Base-by-base conservation (phyloP, 53 echinoderm and acorn worm genomes). In the Pentamera pediparva region DNA sequence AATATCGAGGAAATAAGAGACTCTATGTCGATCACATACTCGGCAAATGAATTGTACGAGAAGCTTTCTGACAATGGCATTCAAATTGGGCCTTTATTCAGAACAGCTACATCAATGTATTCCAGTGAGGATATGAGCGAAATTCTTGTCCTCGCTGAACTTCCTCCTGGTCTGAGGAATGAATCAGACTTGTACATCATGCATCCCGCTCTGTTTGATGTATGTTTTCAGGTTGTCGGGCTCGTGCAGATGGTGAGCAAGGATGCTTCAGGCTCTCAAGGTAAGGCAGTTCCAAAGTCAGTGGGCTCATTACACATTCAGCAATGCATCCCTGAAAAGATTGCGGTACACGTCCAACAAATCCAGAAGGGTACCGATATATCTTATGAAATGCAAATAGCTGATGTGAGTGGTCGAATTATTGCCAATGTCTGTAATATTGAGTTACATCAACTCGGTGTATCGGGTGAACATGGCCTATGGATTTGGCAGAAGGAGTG, bases 151-250 rank as follows among this genome's bases (percentile, higher is more conserved):
- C 61, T 59, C 50, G 55, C 78, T 27, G 57, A 64, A 24, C 71
- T 80, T 22, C 84, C 89, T 45, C 18, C 28, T 22, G 69, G 60
- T 5, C 51, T 83, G 11, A 52, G 51, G n/a, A 78, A 78, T 20
- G 85, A 89, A 35, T 67, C 75, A 32, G 22, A 59, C 24, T 34
- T 57, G 17, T 89, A 74, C 52, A 49, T 65, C 10, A 74, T 82
- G 17, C 89, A 89, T 56, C 89, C 89, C 12, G 89, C 82, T 29
- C 72, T 77, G 6, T 52, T 89, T 37, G 89, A 89, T 67, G 62
- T 37, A 6, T 20, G 67, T 27, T 74, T 89, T 12, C 89, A 89
- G 51, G 32, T 76, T 17, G 52, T 67, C 37, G 75, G 31, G 0
- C 79, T 79, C 0, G 28, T 62, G 5, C 12, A 18, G 1, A 18